These are phyloP conservation scores for Bos javanicus DNA, from an alignment of 2,113 vertebrate species.

Conservation along the genomic window DNA sequence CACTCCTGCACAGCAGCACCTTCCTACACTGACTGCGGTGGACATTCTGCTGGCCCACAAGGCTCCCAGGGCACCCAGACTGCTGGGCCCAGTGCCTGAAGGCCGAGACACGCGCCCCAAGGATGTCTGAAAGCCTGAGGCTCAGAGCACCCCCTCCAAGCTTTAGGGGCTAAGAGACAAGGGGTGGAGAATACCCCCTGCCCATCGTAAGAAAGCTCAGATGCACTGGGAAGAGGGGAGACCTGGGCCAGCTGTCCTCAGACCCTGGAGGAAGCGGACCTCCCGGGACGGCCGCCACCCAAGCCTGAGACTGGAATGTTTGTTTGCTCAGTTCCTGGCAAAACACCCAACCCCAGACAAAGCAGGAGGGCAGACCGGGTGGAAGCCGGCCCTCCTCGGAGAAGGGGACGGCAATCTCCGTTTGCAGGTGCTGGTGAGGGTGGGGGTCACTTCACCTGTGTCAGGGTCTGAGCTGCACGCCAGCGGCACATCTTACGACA, in stretches of 20 bases:
- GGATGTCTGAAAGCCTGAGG: neutral
- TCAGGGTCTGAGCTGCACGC: neutral
- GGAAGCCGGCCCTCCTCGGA: neutral
- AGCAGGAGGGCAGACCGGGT: neutral
- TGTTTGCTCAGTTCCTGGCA: neutral
- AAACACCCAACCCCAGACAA: neutral
- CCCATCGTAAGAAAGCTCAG: neutral
- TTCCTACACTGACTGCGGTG: accelerated
- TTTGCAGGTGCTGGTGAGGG: neutral
- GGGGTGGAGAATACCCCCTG: neutral
- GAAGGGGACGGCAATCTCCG: neutral
- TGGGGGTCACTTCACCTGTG: accelerated
- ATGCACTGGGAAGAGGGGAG: accelerated
- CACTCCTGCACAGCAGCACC: neutral
- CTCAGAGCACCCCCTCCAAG: neutral
- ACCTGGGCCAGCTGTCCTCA: neutral
- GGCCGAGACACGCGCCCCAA: neutral
- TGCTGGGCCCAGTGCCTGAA: too few relatives aligned
- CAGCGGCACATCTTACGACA: accelerated
- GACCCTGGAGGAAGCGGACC: neutral
- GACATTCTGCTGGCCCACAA: accelerated
- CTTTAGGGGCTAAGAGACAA: neutral
- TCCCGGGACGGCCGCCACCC: neutral
- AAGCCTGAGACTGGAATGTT: too few relatives aligned
- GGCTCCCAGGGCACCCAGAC: neutral